Conservation (phyloP, 64 coral and sea anemone genomes). For the Porites lutea region DNA sequence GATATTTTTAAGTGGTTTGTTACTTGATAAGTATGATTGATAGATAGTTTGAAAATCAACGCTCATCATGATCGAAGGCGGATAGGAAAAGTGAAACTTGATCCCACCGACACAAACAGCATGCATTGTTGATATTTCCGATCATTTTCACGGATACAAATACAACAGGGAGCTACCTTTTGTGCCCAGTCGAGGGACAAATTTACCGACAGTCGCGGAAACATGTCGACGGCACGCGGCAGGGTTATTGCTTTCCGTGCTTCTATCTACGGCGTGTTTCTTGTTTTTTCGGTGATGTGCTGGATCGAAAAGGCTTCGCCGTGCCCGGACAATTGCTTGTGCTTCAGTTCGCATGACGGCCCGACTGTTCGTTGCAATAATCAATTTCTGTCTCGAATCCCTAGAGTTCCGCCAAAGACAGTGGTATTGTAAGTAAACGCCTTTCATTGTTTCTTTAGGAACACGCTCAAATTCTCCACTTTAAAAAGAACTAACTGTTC, state of each 20-base stretch:
- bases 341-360: slow-evolving; percentile 69
- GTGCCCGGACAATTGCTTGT: slow-evolving; percentile 83
- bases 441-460: not conserved
- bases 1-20: slow-evolving; percentile 8
- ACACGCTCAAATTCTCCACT: not conserved
- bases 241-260: not conserved
- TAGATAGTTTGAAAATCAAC: not conserved
- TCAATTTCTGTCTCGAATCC: slow-evolving; percentile 70
- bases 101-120: not conserved
- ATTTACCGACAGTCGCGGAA: not conserved
- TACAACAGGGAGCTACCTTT: not conserved
- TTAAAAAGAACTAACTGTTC: not conserved
- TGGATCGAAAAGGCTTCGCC: not conserved
- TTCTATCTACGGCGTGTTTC: not conserved
- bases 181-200: not conserved
- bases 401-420: slow-evolving; percentile 70
- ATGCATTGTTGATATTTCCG: slow-evolving; percentile 18
- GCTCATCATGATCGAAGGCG: not conserved
- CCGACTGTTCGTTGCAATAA: slow-evolving; percentile 89
- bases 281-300: slow-evolving; percentile 53
- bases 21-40: slow-evolving; percentile 12
- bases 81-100: slow-evolving; percentile 12
- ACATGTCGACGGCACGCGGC: not conserved
- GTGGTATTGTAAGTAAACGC: slow-evolving; percentile 85
- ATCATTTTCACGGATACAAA: slow-evolving; percentile 7